Base-by-base conservation (phyloP, 2,113 vertebrate genomes). In the Lichenostomus cassidix region DNA sequence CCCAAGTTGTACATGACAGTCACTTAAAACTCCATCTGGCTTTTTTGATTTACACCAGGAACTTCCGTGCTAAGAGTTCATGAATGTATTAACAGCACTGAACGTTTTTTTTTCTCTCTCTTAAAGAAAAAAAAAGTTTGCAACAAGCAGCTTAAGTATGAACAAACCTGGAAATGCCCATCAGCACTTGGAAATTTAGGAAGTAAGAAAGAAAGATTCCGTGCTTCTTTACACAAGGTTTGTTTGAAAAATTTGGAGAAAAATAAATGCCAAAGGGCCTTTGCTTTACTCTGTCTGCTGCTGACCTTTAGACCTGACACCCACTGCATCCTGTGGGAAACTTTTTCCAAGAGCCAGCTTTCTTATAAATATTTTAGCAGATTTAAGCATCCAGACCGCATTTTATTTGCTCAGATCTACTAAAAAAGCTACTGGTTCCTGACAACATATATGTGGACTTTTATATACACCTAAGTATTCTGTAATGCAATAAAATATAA, bases 271-370 rank as follows among this genome's bases (percentile, higher is more conserved):
- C 14, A 42, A 73, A 75, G 37, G 89, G 50, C 50, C 19, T 85
- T 92, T 6, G 18, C 29, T 87, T 86, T 9, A 77, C 83, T 90
- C 29, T 75, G 50, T 64, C 74, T 85, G 74, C 50, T 60, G 55
- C 82, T 92, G 96, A 96, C 94, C 96, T 95, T 95, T 82, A 92
- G 93, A 91, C 96, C 84, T 44, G 70, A 94, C 93, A 97, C 85
- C 87, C 87, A 95, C 87, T 55, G 76, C 84, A 94, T 95, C 93
- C 90, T 91, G 95, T 96, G 85, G 90, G 91, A 95, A 95, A 91
- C 29, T 67, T 95, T 47, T 83, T 88, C 83, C 50, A 77, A 80
- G 59, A 86, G 76, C 28, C 63, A 93, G 74, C 28, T 63, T 49
- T 56, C 83, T 83, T 86, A 86, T 46, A 90, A 95, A 63, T 83